Conservation (phyloP, 1,140 invertebrate species). For the Ptiloglossa arizonensis region DNA sequence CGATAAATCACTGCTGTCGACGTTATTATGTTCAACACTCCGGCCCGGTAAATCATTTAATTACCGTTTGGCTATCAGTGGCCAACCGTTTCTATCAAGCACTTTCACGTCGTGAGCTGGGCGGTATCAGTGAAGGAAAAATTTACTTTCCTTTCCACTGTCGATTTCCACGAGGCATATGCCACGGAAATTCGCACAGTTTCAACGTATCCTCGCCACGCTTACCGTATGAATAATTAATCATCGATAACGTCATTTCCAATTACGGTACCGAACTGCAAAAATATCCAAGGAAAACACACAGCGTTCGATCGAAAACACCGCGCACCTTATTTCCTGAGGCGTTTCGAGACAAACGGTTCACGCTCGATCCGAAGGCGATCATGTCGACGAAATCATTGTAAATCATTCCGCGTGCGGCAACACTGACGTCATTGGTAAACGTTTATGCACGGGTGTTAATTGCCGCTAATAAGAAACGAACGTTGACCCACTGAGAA, state of each 20-base stretch:
- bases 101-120: conserved; percentile 11
- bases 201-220: neutral
- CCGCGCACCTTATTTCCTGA: neutral
- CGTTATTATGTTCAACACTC: neutral
- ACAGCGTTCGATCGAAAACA: neutral
- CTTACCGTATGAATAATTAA: conserved; percentile 9
- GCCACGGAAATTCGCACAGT: neutral
- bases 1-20: neutral
- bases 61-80: neutral
- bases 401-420: conserved; percentile 46
- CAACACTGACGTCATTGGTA: conserved; percentile 52
- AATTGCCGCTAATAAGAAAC: conserved; percentile 58
- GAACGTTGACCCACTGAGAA: conserved; percentile 60
- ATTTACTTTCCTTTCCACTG: conserved; percentile 39
- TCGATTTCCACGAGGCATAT: conserved; percentile 23
- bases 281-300: neutral
- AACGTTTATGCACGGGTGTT: conserved; percentile 59
- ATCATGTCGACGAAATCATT: neutral
- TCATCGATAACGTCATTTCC: conserved; percentile 1
- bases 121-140: conserved; percentile 13
- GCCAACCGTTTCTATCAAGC: neutral
- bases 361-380: neutral
- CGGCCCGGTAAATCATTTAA: neutral
- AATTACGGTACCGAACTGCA: neutral
- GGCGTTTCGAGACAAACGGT: neutral